Conservation (phyloP, 2,888 invertebrate species). For the Shargacucullia verbasci region DNA sequence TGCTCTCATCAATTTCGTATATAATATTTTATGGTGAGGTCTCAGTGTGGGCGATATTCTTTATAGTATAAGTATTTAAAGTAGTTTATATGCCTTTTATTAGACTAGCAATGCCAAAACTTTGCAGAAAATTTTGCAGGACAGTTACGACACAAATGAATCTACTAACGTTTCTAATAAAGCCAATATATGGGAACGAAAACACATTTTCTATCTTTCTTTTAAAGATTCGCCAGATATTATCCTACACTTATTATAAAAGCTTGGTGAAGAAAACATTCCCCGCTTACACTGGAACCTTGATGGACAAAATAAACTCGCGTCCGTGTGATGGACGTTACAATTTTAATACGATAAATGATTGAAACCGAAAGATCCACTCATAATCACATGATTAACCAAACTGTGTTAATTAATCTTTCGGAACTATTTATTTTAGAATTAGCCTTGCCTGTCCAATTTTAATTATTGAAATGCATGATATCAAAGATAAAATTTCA, state of each 20-base stretch:
- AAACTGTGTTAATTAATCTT: conserved; percentile 68
- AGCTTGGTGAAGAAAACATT: neutral
- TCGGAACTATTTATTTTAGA: conserved; percentile 63
- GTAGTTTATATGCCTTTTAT: neutral
- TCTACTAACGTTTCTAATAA: too few species aligned
- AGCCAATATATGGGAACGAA: too few species aligned
- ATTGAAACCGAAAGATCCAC: conserved; percentile 39
- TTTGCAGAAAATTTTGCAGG: too few species aligned
- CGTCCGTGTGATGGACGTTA: conserved; percentile 70
- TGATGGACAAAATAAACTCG: conserved; percentile 40
- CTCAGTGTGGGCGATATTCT: conserved; percentile 37
- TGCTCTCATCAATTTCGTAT: conserved; percentile 77
- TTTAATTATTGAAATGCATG: neutral
- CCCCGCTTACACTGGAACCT: conserved; percentile 20
- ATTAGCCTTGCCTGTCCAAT: conserved; percentile 39
- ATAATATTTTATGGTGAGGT: conserved; percentile 67
- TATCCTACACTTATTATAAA: too few species aligned
- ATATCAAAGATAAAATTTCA: too few species aligned
- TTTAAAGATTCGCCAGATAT: too few species aligned
- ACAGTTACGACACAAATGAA: too few species aligned
- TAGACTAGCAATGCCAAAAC: too few species aligned
- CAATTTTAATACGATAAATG: conserved; percentile 65
- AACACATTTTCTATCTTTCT: too few species aligned
- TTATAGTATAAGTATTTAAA: conserved; percentile 11
- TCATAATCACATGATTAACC: conserved; percentile 40